Evolutionary conservation across 2,888 invertebrate species (phyloP), one percentile per base, ranked within the genome.

Genomic region (Drosophila testacea): DNA sequence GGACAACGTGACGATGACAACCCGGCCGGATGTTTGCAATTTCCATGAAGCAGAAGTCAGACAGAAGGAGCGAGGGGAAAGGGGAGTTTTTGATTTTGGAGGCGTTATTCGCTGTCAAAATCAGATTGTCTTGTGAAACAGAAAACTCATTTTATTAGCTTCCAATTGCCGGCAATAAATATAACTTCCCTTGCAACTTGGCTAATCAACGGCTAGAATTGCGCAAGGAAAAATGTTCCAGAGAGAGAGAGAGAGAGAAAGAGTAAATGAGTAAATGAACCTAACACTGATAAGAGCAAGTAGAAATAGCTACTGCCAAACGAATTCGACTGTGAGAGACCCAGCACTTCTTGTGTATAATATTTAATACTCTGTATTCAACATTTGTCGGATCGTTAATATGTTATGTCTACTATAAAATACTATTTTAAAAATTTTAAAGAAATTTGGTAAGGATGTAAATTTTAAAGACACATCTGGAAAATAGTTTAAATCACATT

Each of bases 131-230:
- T 87, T 81, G 64, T 71, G 66, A 69, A 75, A 66, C 70, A 60
- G 52, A 65, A 81, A 75, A 68, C 60, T 39, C 79, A 80, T 85
- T 87, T 73, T 78, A 81, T 86, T 90, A 75, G 79, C 83, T 68
- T 70, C 71, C 79, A 73, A 88, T 87, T 85, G 79, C 79, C 81
- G 83, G 77, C 84, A 80, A 87, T 90, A 65, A 87, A 79, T 52
- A 71, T 63, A 78, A 83, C 81, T 84, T 91, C 88, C 91, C 80
- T 75, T 79, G 47, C 71, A 90, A 88, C 81, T 59, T 59, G 81
- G 90, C 91, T 90, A 89, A 90, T 90, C 88, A 87, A 27, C 5
- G 27, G 11, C 27, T 10, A 22, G 6, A 11, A 27, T 44, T 44
- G 42, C 42, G 42, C n/a, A 47, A 64, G 27, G 27, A 42, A 41